phyloP scores from a whole-genome alignment of 2,888 invertebrate genomes.

The Phyllotreta striolata region DNA sequence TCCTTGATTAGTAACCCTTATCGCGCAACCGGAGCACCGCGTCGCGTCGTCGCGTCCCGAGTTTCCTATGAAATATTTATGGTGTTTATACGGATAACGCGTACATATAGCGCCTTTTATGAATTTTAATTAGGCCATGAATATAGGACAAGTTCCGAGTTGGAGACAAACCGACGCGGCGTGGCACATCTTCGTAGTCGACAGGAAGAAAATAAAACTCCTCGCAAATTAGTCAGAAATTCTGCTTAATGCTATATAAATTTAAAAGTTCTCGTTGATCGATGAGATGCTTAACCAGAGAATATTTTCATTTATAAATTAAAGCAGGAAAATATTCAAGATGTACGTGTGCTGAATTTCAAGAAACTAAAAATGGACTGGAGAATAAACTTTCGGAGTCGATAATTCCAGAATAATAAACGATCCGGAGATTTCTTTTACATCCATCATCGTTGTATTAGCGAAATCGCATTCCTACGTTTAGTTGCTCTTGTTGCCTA shows the following conservation, averaged over 20 bases:
- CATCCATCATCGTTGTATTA: constrained; percentile 18
- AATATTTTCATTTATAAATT: too few relatives aligned
- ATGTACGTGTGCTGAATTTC: too few relatives aligned
- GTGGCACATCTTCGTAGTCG: constrained; percentile 7
- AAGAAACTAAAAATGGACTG: too few relatives aligned
- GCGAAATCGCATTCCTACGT: constrained; percentile 17
- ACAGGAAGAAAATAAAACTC: constrained; percentile 19
- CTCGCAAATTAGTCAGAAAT: constrained; percentile 22
- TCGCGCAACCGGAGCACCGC: constrained; percentile 14
- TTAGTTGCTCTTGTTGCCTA: constrained; percentile 31
- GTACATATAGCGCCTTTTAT: constrained; percentile 33
- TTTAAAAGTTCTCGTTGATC: too few relatives aligned
- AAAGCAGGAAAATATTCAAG: too few relatives aligned
- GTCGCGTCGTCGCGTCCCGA: constrained; percentile 8
- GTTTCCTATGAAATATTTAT: constrained; percentile 36
- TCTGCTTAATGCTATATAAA: neutral
- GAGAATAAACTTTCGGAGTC: too few relatives aligned
- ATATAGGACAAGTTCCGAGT: constrained; percentile 33
- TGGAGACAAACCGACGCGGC: constrained; percentile 15
- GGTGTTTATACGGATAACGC: constrained; percentile 24
- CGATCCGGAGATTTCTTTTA: constrained; percentile 9
- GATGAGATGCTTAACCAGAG: too few relatives aligned
- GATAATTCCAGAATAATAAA: constrained; percentile 1
- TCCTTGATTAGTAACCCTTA: constrained; percentile 24
- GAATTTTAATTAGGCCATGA: constrained; percentile 37